Conservation (phyloP, 2,113 vertebrate species). For the Dromaius novaehollandiae region DNA sequence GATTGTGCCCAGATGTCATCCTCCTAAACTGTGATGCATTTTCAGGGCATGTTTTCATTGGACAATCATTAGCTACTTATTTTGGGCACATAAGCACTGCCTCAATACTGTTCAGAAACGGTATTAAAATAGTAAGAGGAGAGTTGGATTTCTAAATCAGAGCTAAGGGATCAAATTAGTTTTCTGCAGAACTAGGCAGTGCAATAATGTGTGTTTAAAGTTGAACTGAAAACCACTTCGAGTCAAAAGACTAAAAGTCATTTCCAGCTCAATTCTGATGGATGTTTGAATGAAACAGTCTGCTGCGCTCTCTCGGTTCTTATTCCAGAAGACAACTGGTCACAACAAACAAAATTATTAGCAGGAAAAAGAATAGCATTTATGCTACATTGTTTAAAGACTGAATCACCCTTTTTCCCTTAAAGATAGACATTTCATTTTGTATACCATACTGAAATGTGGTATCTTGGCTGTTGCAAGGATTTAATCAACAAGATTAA, state of each 20-base stretch:
- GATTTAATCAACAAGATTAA: neutral
- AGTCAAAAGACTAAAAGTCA: neutral
- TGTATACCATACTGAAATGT: neutral
- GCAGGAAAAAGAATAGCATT: neutral
- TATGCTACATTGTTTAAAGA: conserved; percentile 22
- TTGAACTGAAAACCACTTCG: neutral
- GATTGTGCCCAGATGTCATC: neutral
- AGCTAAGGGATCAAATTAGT: conserved; percentile 48
- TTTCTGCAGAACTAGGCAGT: neutral
- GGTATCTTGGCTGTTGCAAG: neutral
- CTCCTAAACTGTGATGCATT: neutral
- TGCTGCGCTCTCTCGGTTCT: neutral
- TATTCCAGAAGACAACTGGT: neutral
- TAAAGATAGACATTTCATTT: neutral
- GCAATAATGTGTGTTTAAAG: neutral
- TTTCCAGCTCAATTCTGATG: conserved; percentile 6
- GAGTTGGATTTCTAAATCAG: neutral
- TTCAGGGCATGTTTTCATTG: neutral
- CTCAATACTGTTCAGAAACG: neutral
- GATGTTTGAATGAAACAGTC: conserved; percentile 35
- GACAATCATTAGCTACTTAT: neutral
- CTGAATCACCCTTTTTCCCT: neutral
- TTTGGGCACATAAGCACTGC: neutral
- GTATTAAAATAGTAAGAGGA: neutral
- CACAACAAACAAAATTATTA: neutral